Conservation (phyloP, 2,797 vertebrate genomes). For the Gallinago nigripennis region DNA sequence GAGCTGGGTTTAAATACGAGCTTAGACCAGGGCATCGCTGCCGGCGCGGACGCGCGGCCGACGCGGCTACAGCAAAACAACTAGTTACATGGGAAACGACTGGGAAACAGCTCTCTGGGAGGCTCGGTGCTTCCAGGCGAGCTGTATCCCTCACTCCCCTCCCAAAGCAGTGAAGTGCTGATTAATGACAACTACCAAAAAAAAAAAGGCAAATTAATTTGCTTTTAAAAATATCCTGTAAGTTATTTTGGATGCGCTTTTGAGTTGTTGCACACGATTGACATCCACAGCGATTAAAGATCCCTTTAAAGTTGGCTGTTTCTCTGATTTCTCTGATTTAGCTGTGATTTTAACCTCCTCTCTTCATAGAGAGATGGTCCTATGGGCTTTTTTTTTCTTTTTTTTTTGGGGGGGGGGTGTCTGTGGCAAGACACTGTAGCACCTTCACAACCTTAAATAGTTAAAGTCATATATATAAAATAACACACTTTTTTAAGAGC, state of each 20-base stretch:
- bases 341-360: conserved; percentile 64
- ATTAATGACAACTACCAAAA: not conserved
- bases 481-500: conserved; percentile 73
- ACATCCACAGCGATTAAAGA: not conserved
- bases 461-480: conserved; percentile 75
- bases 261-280: not conserved
- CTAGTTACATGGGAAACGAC: not conserved
- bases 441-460: conserved; percentile 85
- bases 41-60: conserved; percentile 62
- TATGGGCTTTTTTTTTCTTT: not conserved
- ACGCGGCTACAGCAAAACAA: not conserved
- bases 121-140: conserved; percentile 11
- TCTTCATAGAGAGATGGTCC: conserved; percentile 23
- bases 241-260: not conserved
- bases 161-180: conserved; percentile 69
- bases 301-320: conserved; percentile 59
- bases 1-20: conserved; percentile 78
- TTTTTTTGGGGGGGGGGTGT: not conserved
- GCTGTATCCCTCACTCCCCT: conserved; percentile 22
- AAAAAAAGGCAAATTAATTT: not conserved
- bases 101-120: not conserved
- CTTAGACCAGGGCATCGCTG: conserved; percentile 80
- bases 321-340: conserved; percentile 51
- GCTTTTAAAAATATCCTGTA: not conserved
- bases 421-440: conserved; percentile 76